phyloP scores from a whole-genome alignment of 2,113 vertebrate genomes.

The Xenopus borealis region DNA sequence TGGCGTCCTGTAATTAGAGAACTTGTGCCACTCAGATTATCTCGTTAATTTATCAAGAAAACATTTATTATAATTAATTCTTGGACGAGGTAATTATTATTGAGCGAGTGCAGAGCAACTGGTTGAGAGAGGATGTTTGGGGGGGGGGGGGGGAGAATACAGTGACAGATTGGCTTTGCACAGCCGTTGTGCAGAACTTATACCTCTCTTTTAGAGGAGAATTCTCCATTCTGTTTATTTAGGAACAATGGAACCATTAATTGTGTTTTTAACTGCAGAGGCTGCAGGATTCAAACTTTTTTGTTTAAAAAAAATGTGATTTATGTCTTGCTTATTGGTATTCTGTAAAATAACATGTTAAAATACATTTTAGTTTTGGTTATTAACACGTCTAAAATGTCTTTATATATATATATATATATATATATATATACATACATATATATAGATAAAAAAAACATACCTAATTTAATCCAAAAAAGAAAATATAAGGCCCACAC shows the following conservation, averaged over 20 bases:
- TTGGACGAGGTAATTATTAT: conserved; percentile 85
- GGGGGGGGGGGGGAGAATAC: conserved; percentile 60
- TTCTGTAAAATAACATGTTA: too few species aligned
- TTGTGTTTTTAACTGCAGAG: not conserved
- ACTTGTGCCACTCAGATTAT: conserved; percentile 89
- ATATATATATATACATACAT: too few species aligned
- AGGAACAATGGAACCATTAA: conserved; percentile 21
- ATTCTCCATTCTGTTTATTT: not conserved
- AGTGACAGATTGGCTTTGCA: conserved; percentile 85
- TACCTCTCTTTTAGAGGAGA: conserved; percentile 37
- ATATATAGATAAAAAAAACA: too few species aligned
- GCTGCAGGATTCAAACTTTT: not conserved
- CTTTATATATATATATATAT: too few species aligned
- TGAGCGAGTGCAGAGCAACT: conserved; percentile 82
- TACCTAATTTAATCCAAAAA: too few species aligned
- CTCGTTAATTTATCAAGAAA: conserved; percentile 92
- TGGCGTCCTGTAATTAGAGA: conserved; percentile 81
- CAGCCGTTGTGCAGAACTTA: conserved; percentile 80
- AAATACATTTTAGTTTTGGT: too few species aligned
- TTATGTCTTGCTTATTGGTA: too few species aligned
- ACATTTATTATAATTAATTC: conserved; percentile 94
- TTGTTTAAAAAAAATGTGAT: too few species aligned
- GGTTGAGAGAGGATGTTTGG: conserved; percentile 67
- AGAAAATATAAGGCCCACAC: too few species aligned
- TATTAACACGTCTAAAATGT: too few species aligned